Evolutionary conservation across 2,113 vertebrate species (phyloP).

Genomic region (Pteronura brasiliensis): DNA sequence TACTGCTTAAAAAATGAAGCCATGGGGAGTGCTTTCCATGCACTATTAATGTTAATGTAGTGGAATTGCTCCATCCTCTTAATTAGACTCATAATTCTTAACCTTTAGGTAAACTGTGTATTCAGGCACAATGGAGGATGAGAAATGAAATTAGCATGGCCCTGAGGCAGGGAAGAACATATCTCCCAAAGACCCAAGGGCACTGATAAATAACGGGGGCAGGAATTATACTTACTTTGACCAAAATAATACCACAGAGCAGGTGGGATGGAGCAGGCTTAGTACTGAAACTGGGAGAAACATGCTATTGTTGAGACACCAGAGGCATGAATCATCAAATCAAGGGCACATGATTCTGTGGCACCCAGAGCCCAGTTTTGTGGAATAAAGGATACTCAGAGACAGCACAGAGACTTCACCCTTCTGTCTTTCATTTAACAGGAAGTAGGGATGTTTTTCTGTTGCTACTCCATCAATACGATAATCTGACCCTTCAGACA

Average conservation of each 20-base stretch:
- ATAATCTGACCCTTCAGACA: not conserved
- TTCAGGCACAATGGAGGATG: conserved; percentile 13
- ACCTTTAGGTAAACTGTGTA: conserved; percentile 74
- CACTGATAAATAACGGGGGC: not conserved
- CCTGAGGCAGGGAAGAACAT: not conserved
- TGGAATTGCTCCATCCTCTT: conserved; percentile 64
- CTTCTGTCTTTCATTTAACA: not conserved
- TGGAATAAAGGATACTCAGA: not conserved
- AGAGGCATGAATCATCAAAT: not conserved
- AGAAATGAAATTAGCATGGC: conserved; percentile 49
- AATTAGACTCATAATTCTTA: conserved; percentile 75
- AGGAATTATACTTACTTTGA: not conserved
- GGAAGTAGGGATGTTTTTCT: not conserved
- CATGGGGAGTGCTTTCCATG: conserved; percentile 65
- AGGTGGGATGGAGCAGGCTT: not conserved
- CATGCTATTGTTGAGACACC: not conserved
- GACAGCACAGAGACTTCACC: not conserved
- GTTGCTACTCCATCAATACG: not conserved
- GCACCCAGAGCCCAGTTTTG: not conserved
- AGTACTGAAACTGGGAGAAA: not conserved
- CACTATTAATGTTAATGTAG: conserved; percentile 73
- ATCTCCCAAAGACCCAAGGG: not conserved
- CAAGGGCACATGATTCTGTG: not conserved
- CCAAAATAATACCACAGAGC: not conserved
- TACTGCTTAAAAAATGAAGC: conserved; percentile 61